Evolutionary conservation across 1,140 invertebrate genomes (phyloP), one percentile per base, ranked within the genome.

Genomic region (Acromyrmex charruanus): DNA sequence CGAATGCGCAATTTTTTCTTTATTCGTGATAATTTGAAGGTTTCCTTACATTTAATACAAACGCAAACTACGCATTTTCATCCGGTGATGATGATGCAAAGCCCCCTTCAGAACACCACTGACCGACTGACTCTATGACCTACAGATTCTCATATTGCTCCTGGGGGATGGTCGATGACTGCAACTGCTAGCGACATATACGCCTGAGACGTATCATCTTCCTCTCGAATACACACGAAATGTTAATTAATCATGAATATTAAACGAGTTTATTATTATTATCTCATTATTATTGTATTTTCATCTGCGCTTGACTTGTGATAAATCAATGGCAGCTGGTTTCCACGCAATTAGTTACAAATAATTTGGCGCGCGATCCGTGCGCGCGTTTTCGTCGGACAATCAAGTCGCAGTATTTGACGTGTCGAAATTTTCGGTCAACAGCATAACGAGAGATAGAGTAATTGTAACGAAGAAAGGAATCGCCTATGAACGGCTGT

Each of bases 281-380:
- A 59, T 82, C 35, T 82, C 68, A 82, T 82, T 82, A 59, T 72
- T 82, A 82, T 59, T 82, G 68, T 82, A 74, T 82, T 82, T 65
- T 65, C 55, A 59, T 75, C 69, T 84, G 53, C 31, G 77, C 31
- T 55, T 71, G 77, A 81, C 49, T 71, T 49, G 68, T 61, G 80
- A 84, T 84, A 84, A 63, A 84, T 84, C 80, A 84, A 55, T 61
- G 69, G 80, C 80, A 84, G 80, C 80, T 75, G 80, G 12, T 84
- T 84, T 84, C 80, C 80, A 18, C 80, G 69, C 80, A 84, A 84
- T 84, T 84, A 84, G 69, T 61, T 74, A 55, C 71, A 61, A 84
- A 84, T 84, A 74, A 84, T 84, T 74, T 74, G 39, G 28, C 61
- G 49, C 35, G 77, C 25, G 77, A 63, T 44, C 25, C 53, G 51